Evolutionary conservation across 1,140 invertebrate genomes (phyloP).

Genomic region (Drosophila parvula): DNA sequence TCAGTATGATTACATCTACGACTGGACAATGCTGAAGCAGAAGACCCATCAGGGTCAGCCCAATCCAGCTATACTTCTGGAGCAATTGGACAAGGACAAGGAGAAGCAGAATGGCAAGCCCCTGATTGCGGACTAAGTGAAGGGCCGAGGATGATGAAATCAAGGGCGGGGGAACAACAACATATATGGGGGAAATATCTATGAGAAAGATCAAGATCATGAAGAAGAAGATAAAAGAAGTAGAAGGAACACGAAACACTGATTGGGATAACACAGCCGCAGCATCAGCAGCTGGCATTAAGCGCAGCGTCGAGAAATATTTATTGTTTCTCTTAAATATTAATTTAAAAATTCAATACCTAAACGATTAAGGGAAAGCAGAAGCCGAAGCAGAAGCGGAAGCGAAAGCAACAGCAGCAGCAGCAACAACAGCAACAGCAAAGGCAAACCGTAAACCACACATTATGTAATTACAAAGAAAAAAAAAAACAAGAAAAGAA

Average conservation of each 20-base stretch:
- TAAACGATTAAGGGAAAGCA: constrained; percentile 64
- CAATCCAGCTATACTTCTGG: constrained; percentile 78
- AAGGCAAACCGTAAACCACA: constrained; percentile 18
- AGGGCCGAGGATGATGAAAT: constrained; percentile 6
- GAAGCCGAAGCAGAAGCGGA: constrained; percentile 1
- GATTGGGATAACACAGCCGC: not conserved
- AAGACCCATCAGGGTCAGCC: constrained; percentile 85
- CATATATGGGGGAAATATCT: not conserved
- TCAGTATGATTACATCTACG: constrained; percentile 99
- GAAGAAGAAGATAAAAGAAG: not conserved
- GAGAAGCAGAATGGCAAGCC: constrained; percentile 80
- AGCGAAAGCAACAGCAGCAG: not conserved
- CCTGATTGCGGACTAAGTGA: constrained; percentile 71
- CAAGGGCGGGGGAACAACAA: not conserved
- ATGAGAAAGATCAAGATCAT: constrained; percentile 2
- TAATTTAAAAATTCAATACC: constrained; percentile 78
- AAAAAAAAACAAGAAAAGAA: constrained; percentile 1
- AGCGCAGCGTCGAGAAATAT: constrained; percentile 7
- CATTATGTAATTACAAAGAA: constrained; percentile 17
- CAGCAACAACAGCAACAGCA: constrained; percentile 22
- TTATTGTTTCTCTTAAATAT: constrained; percentile 65
- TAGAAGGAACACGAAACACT: not conserved
- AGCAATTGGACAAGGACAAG: constrained; percentile 82
- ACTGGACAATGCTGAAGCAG: constrained; percentile 99
- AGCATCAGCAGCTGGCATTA: not conserved